phyloP scores from a whole-genome alignment of 2,888 invertebrate species.

The Malachius bipustulatus region DNA sequence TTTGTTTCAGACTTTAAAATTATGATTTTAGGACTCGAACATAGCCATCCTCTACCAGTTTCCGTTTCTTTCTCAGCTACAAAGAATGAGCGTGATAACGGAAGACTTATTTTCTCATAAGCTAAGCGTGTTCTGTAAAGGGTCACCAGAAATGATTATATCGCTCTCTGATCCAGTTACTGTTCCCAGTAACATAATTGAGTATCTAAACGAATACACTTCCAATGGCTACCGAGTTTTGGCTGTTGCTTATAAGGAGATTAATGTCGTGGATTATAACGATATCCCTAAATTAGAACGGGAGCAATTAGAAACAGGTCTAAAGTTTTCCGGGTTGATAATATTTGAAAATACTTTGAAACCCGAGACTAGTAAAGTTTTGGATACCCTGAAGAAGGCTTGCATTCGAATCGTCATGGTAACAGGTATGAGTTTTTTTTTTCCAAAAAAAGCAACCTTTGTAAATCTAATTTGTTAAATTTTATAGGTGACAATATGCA shows the following conservation, averaged over 20 bases:
- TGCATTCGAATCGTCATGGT: slow-evolving; percentile 90
- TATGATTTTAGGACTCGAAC: slow-evolving; percentile 32
- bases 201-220: slow-evolving; percentile 68
- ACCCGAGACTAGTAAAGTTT: slow-evolving; percentile 69
- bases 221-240: slow-evolving; percentile 65
- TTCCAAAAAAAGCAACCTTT: too few species aligned
- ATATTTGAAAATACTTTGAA: slow-evolving; percentile 92
- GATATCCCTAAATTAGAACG: slow-evolving; percentile 59
- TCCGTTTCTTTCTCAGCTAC: slow-evolving; percentile 71
- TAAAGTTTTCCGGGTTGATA: slow-evolving; percentile 77
- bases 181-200: slow-evolving; percentile 65
- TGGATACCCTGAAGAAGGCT: slow-evolving; percentile 66
- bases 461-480: too few species aligned
- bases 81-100: slow-evolving; percentile 80
- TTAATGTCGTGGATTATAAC: slow-evolving; percentile 50
- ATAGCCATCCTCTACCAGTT: slow-evolving; percentile 60
- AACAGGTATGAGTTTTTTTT: slow-evolving; percentile 64
- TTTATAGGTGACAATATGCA: slow-evolving; percentile 76
- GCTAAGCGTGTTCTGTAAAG: slow-evolving; percentile 78
- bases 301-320: slow-evolving; percentile 67
- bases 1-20: too few species aligned
- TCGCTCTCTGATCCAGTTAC: slow-evolving; percentile 60
- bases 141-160: slow-evolving; percentile 83
- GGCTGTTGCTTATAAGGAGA: slow-evolving; percentile 61
- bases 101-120: slow-evolving; percentile 58